Evolutionary conservation across 35 echinoderm and acorn worm genomes (phyloP), one percentile per base, ranked within the genome.

Genomic region (Eucidaris tribuloides): DNA sequence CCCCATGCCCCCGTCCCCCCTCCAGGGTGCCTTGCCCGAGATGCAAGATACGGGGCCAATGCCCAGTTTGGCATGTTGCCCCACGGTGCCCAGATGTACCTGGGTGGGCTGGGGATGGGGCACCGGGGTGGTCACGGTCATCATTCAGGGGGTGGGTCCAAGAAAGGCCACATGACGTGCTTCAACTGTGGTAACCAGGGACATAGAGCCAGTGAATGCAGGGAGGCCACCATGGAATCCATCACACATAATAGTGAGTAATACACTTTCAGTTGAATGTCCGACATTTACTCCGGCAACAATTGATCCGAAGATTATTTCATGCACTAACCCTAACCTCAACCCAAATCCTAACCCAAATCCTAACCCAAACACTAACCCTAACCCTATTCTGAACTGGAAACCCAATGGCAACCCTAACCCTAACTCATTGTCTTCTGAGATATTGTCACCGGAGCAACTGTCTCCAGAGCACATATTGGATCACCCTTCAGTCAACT

Each of bases 181-280:
- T 97, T 88, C 44, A 97, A 97, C 62, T 97, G 94, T 82, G 94
- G 94, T 33, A 38, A 32, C 3, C 59, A 65, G 68, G 94, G 94
- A 52, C 94, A 97, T 60, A 84, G 86, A 63, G 84, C 84, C 7
- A 70, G 58, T 14, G 94, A 97, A 46, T 97, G 94, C 56, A 55
- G 74, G 45, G 89, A 97, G 48, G 66, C 62, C 5, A 63, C 89
- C 7, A 97, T 97, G 94, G 89, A 97, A 39, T 71, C 77, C 11
- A 79, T 96, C 9, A 96, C 83, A 56, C 92, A 96, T 65, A 90
- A 96, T 20, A 90, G 92, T 96, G 49, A 96, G 92, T 96, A 65
- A 29, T 74, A 44, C 15, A 17, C 14, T 3, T 74, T 25, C 4
- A n/a, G n/a, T n/a, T n/a, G n/a, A n/a, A n/a, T n/a, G n/a, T n/a